Evolutionary conservation across 2,797 vertebrate genomes (phyloP).

Genomic region (Meriones psammophilus): DNA sequence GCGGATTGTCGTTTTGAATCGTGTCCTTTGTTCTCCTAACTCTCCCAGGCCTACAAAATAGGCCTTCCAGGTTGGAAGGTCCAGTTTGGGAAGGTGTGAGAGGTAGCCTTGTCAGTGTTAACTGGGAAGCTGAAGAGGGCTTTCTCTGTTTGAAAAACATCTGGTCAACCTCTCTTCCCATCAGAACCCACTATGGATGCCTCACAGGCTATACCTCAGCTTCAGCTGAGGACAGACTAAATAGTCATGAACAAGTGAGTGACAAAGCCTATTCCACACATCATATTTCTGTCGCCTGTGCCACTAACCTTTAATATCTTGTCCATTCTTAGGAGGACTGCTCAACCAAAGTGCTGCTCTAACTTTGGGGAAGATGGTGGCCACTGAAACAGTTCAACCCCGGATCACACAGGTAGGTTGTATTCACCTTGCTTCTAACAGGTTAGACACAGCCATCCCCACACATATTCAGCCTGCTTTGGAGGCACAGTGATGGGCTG

Average conservation of each 20-base stretch:
- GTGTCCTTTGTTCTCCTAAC: background rate
- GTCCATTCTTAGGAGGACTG: constrained; percentile 62
- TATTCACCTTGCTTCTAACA: background rate
- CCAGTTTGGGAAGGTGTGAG: background rate
- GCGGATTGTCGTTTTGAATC: background rate
- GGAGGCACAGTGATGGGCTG: background rate
- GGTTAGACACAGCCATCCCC: fast-evolving
- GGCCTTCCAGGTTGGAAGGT: background rate
- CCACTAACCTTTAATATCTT: constrained; percentile 48
- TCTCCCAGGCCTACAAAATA: background rate
- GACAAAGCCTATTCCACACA: background rate
- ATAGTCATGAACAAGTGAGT: background rate
- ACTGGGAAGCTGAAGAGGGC: constrained; percentile 13
- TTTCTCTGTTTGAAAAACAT: constrained; percentile 55
- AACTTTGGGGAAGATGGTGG: fast-evolving
- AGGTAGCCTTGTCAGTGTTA: background rate
- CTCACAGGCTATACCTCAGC: background rate
- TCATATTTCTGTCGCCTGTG: fast-evolving
- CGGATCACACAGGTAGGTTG: background rate
- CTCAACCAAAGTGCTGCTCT: background rate
- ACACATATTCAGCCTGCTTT: background rate
- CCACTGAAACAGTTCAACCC: fast-evolving
- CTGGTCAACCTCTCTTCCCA: background rate
- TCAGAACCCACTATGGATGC: background rate
- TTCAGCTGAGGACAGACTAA: background rate